These are phyloP conservation scores for Troides helena DNA, from an alignment of 2,888 invertebrate species.

Conservation along the genomic window DNA sequence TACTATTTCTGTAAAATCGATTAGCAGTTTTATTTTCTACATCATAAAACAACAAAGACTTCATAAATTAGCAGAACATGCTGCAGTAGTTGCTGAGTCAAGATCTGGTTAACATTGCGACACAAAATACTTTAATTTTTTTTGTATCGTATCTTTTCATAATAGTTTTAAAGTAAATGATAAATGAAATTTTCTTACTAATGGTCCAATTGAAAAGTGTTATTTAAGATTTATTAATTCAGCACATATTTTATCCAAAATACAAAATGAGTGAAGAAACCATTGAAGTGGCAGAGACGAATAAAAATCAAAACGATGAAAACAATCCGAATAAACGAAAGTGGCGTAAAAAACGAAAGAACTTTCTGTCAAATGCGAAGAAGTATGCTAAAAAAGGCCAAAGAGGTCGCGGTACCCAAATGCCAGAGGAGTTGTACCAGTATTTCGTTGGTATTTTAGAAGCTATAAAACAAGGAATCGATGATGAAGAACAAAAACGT, in stretches of 20 bases:
- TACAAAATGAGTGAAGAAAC: constrained; percentile 42
- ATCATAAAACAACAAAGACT: too few relatives aligned
- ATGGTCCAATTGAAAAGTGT: too few relatives aligned
- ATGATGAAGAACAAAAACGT: constrained; percentile 87
- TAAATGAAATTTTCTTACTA: too few relatives aligned
- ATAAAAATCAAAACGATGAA: constrained; percentile 29
- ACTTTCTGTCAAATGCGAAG: constrained; percentile 85
- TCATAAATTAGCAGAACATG: too few relatives aligned
- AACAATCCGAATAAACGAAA: constrained; percentile 61
- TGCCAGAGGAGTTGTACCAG: constrained; percentile 86
- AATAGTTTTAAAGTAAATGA: too few relatives aligned
- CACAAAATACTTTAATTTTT: too few relatives aligned
- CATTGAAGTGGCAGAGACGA: constrained; percentile 43
- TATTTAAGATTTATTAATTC: neutral
- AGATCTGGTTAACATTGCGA: too few relatives aligned
- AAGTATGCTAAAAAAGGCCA: constrained; percentile 88
- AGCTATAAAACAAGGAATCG: constrained; percentile 83
- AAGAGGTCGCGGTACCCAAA: constrained; percentile 84
- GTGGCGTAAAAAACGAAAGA: constrained; percentile 82
- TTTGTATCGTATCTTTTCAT: too few relatives aligned
- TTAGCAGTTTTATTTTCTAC: neutral
- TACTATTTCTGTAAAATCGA: neutral
- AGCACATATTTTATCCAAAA: neutral
- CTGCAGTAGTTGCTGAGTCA: too few relatives aligned
- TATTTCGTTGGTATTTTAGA: constrained; percentile 89